phyloP scores from a whole-genome alignment of 35 echinoderm and acorn worm species.

The Heliocidaris erythrogramma region DNA sequence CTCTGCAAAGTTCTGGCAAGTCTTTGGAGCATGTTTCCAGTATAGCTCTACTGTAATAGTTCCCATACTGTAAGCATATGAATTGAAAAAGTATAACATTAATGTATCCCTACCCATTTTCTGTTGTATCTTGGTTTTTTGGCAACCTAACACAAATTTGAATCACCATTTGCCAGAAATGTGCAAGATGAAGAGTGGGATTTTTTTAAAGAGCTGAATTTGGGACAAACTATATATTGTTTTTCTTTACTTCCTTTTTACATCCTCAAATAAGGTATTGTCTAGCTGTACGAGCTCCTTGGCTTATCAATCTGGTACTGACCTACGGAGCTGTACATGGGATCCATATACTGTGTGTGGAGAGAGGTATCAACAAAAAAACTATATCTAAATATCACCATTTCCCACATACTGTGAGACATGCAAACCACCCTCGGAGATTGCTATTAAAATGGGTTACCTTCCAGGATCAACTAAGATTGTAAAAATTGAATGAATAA shows the following conservation, averaged over 20 bases:
- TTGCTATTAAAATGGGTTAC: too few relatives aligned
- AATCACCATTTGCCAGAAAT: not conserved
- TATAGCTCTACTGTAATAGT: slow-evolving; percentile 87
- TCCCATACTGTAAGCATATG: slow-evolving; percentile 70
- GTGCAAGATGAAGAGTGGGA: not conserved
- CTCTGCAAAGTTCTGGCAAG: slow-evolving; percentile 95
- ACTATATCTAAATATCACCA: too few relatives aligned
- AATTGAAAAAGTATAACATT: not conserved
- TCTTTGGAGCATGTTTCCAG: slow-evolving; percentile 92
- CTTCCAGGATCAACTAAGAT: too few relatives aligned
- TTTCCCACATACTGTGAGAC: too few relatives aligned
- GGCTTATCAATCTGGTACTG: too few relatives aligned
- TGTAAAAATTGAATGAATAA: too few relatives aligned
- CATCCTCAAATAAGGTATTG: not conserved
- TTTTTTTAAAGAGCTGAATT: not conserved
- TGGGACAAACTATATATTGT: not conserved
- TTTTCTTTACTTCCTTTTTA: not conserved
- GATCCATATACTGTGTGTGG: too few relatives aligned
- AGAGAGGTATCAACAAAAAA: too few relatives aligned
- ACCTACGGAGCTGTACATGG: too few relatives aligned
- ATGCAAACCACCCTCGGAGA: too few relatives aligned
- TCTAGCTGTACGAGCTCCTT: too few relatives aligned
- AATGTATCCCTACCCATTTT: not conserved
- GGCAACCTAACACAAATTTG: not conserved
- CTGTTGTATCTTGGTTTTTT: not conserved